These are phyloP conservation scores for Apocheima hispidaria DNA, from an alignment of 2,888 invertebrate species.

Conservation along the genomic window DNA sequence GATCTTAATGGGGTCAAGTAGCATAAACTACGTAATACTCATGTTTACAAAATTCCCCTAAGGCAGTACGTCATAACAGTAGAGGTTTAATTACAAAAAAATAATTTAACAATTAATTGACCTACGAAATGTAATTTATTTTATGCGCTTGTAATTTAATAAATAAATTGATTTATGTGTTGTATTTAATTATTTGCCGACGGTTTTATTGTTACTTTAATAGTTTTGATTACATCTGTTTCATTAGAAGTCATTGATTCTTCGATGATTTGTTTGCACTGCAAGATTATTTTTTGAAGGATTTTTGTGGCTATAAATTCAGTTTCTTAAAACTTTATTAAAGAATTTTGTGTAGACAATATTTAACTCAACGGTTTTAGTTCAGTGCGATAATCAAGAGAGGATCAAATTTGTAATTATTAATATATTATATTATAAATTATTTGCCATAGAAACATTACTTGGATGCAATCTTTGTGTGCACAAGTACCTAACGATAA, in stretches of 20 bases:
- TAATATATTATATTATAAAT: too few relatives aligned
- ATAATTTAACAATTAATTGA: slow-evolving; percentile 41
- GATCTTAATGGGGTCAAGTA: neutral
- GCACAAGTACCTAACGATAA: too few relatives aligned
- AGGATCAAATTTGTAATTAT: too few relatives aligned
- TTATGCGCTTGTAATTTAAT: slow-evolving; percentile 35
- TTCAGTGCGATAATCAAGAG: too few relatives aligned
- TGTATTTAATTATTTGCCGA: slow-evolving; percentile 35
- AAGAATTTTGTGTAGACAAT: neutral
- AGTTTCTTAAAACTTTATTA: neutral
- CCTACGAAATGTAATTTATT: slow-evolving; percentile 34
- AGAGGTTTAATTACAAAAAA: slow-evolving; percentile 39
- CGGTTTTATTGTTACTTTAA: slow-evolving; percentile 32
- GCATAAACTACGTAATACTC: neutral
- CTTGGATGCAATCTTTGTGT: too few relatives aligned
- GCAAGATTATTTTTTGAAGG: neutral
- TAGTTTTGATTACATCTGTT: slow-evolving; percentile 23
- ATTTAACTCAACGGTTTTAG: neutral
- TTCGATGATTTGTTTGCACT: slow-evolving; percentile 9
- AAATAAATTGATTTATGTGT: slow-evolving; percentile 40
- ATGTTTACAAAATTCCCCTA: slow-evolving; percentile 13
- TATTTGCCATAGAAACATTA: too few relatives aligned
- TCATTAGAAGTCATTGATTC: slow-evolving; percentile 5
- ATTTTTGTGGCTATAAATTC: neutral
- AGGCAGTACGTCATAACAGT: slow-evolving; percentile 26